These are phyloP conservation scores for Genyomyrus donnyi DNA, from an alignment of 2,113 vertebrate genomes.

Conservation along the genomic window DNA sequence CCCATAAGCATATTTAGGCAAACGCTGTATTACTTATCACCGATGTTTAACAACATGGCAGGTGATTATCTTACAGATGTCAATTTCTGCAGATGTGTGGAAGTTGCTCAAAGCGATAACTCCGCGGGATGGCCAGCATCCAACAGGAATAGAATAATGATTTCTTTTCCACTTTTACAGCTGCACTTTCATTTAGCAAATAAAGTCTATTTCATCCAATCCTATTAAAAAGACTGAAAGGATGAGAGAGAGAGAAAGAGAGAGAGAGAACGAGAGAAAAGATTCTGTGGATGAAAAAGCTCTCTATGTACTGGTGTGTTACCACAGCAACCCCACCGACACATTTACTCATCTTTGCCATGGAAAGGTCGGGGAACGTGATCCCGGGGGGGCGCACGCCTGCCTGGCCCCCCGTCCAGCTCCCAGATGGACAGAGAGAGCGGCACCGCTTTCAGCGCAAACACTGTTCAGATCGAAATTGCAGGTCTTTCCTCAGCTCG, in stretches of 20 bases:
- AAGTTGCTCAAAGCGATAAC: background rate
- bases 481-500: background rate
- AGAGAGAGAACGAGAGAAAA: background rate
- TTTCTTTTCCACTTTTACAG: background rate
- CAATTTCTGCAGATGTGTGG: background rate
- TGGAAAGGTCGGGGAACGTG: background rate
- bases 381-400: background rate
- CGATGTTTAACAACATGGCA: background rate
- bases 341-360: background rate
- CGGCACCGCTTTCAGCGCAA: background rate
- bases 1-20: background rate
- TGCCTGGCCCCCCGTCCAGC: background rate
- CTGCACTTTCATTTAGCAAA: background rate
- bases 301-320: constrained; percentile 28
- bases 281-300: constrained; percentile 14
- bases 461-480: background rate
- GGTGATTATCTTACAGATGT: background rate
- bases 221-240: background rate
- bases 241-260: background rate
- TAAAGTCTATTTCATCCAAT: background rate
- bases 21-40: background rate
- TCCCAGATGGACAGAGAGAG: background rate
- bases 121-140: background rate
- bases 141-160: background rate
- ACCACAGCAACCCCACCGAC: constrained; percentile 40